Base-by-base conservation (phyloP, 2,797 vertebrate genomes). In the Catostomus latipinnis region DNA sequence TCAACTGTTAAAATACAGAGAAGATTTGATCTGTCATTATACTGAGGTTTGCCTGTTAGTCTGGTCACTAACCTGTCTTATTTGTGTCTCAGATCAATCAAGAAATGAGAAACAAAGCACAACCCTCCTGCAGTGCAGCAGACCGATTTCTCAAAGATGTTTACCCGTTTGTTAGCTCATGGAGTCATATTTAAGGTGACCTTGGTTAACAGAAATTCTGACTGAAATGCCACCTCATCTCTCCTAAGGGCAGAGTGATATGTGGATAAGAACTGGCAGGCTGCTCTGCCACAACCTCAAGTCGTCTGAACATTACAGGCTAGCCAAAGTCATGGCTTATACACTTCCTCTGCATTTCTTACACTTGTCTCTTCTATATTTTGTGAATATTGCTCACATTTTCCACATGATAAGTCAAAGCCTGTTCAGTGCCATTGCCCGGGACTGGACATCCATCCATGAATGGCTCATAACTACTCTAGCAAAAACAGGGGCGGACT, bases 241-340 rank as follows among this genome's bases (percentile, higher is more conserved):
- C n/a, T 74, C 57, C 69, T 74, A 7, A 52, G 46, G 53, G 50
- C 46, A 14, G 9, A 12, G 58, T 8, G 65, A 60, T 57, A 74
- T 50, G 45, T 67, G 34, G 48, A 76, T 16, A 45, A 18, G 46
- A 22, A 65, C 53, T 62, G 71, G 73, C 69, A 81, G 71, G 54
- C 53, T 58, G 63, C 71, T 34, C 62, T 67, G 58, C 81, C 71
- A 71, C 71, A 63, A 74, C n/a, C 69, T 52, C 67, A 76, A 54
- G 49, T 65, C 43, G 56, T 74, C 54, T 79, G 68, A 71, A 76
- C 68, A 80, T 45, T 54, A 54, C 50, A 78, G 82, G 58, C 61
- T 68, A 73, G 71, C 53, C 60, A 78, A 14, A 67, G 54, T 68
- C 48, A 63, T 73, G 46, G 53, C 74, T 84, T 78, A 60, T 58